Evolutionary conservation across 2,888 invertebrate genomes (phyloP).

Genomic region (Drosophila hamatofila): DNA sequence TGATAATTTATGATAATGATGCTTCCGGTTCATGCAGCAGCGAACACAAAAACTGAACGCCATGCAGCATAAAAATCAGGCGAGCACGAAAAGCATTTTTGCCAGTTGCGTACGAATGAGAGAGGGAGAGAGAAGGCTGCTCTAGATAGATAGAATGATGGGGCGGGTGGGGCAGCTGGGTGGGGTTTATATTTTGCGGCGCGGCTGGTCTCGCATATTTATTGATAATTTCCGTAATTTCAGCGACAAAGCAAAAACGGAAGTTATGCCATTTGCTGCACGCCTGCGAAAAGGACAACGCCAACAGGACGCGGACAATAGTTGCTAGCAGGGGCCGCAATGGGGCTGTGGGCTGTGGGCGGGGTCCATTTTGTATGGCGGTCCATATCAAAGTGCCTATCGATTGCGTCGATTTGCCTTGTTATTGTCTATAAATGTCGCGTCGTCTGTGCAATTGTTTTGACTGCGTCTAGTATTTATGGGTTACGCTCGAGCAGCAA

Average conservation of each 20-base stretch:
- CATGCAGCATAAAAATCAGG: constrained; percentile 70
- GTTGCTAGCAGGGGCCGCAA: constrained; percentile 36
- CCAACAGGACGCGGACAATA: constrained; percentile 59
- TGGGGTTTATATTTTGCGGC: constrained; percentile 13
- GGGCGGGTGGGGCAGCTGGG: not conserved
- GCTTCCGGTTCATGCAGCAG: constrained; percentile 75
- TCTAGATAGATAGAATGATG: not conserved
- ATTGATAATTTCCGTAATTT: constrained; percentile 84
- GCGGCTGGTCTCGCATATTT: constrained; percentile 77
- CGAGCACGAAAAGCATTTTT: constrained; percentile 59
- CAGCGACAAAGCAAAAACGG: constrained; percentile 73
- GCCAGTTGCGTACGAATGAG: constrained; percentile 60
- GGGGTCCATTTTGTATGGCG: constrained; percentile 37
- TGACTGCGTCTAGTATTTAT: constrained; percentile 79
- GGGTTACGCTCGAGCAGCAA: constrained; percentile 72
- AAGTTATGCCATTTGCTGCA: constrained; percentile 79
- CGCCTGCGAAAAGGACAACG: constrained; percentile 65
- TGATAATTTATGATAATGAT: constrained; percentile 85
- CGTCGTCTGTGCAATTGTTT: constrained; percentile 74
- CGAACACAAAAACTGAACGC: constrained; percentile 69
- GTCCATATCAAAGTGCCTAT: constrained; percentile 66
- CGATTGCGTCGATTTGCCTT: constrained; percentile 65
- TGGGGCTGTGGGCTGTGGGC: not conserved
- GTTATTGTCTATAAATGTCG: constrained; percentile 72
- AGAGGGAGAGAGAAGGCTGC: not conserved